Conservation (phyloP, 2,113 vertebrate species). For the Monarcha castaneiventris region DNA sequence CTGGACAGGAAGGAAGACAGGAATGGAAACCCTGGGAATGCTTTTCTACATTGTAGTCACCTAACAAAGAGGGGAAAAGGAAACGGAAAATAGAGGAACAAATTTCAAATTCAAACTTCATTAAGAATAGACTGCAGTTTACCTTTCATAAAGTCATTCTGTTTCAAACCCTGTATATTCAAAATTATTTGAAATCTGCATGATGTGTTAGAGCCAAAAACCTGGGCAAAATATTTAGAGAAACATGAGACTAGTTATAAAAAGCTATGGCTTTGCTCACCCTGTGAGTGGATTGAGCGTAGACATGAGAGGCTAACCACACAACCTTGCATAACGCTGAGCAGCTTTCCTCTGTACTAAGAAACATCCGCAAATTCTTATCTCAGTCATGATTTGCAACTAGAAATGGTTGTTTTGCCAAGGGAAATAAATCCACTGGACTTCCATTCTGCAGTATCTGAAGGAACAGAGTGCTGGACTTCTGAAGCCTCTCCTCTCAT, state of each 20-base stretch:
- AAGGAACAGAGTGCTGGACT: neutral
- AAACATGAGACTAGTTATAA: neutral
- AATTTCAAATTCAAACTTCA: neutral
- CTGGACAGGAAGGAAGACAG: slow-evolving; percentile 32
- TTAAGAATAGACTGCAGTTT: neutral
- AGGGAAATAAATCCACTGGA: neutral
- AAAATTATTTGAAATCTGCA: neutral
- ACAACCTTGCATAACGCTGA: neutral
- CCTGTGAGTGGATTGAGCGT: neutral
- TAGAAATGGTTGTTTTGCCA: neutral
- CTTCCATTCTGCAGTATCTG: neutral
- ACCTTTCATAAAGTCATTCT: neutral
- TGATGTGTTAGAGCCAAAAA: neutral
- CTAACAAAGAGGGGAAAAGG: slow-evolving; percentile 52
- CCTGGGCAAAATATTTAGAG: neutral
- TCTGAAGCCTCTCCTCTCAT: neutral
- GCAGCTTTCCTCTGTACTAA: neutral
- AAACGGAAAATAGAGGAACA: neutral
- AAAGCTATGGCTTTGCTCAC: neutral
- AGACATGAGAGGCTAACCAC: neutral
- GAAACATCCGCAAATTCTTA: neutral
- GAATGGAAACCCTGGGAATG: neutral
- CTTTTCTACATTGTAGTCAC: neutral
- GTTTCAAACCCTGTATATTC: neutral
- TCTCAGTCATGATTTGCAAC: neutral